A percentile compares a stretch with the other conserved stretches of the same genome.
These are phyloP conservation scores for Sinocyclocheilus anshuiensis DNA, from an alignment of 2,113 vertebrate genomes.

Conservation along the genomic window DNA sequence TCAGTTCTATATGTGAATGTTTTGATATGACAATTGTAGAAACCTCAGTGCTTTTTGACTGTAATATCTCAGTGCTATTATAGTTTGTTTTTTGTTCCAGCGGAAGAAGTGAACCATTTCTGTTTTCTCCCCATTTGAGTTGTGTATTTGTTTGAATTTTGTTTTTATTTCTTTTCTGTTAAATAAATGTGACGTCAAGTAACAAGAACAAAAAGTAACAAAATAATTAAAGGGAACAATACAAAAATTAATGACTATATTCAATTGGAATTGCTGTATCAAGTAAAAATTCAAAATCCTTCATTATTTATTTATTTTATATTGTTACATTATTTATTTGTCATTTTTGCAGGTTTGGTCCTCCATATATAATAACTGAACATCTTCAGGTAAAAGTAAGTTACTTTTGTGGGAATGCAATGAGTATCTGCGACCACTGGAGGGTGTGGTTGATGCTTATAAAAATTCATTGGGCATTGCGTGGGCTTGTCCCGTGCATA, in stretches of 20 bases:
- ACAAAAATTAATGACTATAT: neutral
- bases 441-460: slow-evolving; percentile 11
- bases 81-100: neutral
- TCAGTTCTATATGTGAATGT: slow-evolving; percentile 39
- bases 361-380: too few species aligned
- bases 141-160: neutral
- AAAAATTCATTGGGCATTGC: neutral
- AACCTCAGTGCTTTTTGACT: slow-evolving; percentile 40
- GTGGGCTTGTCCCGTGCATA: neutral
- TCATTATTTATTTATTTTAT: too few species aligned
- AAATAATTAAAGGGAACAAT: neutral
- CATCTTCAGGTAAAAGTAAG: too few species aligned
- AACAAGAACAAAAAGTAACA: neutral
- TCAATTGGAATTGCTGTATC: too few species aligned
- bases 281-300: too few species aligned
- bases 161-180: slow-evolving; percentile 38
- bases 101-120: slow-evolving; percentile 7
- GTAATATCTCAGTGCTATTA: slow-evolving; percentile 30
- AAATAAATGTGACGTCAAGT: slow-evolving; percentile 35
- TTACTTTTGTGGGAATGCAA: neutral
- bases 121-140: neutral
- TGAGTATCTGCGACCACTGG: slow-evolving; percentile 1
- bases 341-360: neutral
- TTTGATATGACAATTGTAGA: slow-evolving; percentile 20
- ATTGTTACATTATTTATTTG: too few species aligned